phyloP scores from a whole-genome alignment of 2,888 invertebrate genomes.

The Encarsia formosa region DNA sequence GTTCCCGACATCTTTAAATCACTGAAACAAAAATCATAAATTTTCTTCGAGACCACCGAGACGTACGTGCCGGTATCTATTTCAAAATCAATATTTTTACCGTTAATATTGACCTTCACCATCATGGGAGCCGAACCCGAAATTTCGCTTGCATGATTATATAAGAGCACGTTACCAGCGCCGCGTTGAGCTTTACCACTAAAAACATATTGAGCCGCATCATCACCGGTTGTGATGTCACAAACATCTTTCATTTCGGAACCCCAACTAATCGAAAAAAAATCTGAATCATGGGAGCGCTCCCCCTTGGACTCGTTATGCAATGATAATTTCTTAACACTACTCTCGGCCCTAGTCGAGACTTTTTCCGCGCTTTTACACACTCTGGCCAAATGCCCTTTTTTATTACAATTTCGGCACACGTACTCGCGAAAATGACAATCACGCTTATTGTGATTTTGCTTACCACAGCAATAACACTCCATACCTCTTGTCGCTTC shows the following conservation, averaged over 20 bases:
- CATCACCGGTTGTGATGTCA: no score
- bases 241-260: background rate
- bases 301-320: background rate
- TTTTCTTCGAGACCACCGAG: constrained; percentile 14
- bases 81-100: background rate
- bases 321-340: background rate
- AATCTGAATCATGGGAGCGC: background rate
- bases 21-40: constrained; percentile 1
- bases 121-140: background rate
- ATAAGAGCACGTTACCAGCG: no score
- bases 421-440: background rate
- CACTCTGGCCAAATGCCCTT: background rate
- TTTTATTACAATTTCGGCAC: background rate
- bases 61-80: constrained; percentile 18
- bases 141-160: background rate
- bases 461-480: background rate
- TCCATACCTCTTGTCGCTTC: background rate
- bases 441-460: background rate
- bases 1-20: background rate
- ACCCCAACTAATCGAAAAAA: background rate
- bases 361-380: background rate
- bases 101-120: background rate
- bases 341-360: background rate
- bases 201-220: no score
- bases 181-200: no score